A percentile compares a stretch with the other conserved stretches of the same genome.
Evolutionary conservation across 2,888 invertebrate genomes (phyloP).

Genomic region (Agonopterix alstromeriana): DNA sequence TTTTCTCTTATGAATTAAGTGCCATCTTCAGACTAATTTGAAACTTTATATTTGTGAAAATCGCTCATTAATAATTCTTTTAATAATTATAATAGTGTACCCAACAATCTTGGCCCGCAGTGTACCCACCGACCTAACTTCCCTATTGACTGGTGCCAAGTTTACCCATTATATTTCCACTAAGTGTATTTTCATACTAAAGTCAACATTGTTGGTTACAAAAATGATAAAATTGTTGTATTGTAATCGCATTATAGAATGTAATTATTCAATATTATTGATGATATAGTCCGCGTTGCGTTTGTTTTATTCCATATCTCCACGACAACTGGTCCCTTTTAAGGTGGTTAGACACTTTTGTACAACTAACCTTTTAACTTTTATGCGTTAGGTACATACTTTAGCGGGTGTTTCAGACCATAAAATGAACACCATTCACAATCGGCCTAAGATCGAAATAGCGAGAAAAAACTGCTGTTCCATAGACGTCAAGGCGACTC

Average conservation of each 20-base stretch:
- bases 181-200: conserved; percentile 12
- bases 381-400: too few relatives aligned
- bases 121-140: conserved; percentile 47
- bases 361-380: too few relatives aligned
- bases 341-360: too few relatives aligned
- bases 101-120: conserved; percentile 28
- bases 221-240: conserved; percentile 36
- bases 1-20: too few relatives aligned
- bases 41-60: too few relatives aligned
- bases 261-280: conserved; percentile 46
- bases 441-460: too few relatives aligned
- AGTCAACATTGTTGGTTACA: conserved; percentile 9
- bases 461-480: too few relatives aligned
- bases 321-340: too few relatives aligned
- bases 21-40: too few relatives aligned
- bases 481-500: too few relatives aligned
- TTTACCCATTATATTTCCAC: conserved; percentile 19
- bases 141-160: conserved; percentile 33
- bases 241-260: conserved; percentile 62
- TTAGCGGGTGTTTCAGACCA: too few relatives aligned
- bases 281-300: conserved; percentile 46
- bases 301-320: conserved; percentile 23
- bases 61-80: not conserved
- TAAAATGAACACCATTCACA: too few relatives aligned
- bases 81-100: conserved; percentile 9